These are phyloP conservation scores for Limosa lapponica DNA, from an alignment of 2,797 vertebrate species.

Conservation along the genomic window DNA sequence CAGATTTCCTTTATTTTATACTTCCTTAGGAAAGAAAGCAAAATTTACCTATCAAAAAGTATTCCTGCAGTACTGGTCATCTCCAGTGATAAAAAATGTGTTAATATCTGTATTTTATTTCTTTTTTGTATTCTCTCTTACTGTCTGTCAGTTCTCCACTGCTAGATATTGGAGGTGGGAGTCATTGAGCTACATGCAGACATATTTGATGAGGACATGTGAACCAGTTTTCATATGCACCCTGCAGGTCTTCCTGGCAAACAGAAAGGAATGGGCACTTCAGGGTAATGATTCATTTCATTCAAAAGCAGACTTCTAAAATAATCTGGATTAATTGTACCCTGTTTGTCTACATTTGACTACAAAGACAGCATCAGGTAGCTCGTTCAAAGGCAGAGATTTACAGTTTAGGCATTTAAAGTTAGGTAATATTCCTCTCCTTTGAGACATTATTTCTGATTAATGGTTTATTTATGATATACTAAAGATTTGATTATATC, in stretches of 20 bases:
- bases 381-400: not conserved
- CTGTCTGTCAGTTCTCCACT: not conserved
- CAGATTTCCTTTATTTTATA: not conserved
- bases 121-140: not conserved
- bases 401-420: not conserved
- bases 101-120: not conserved
- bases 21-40: not conserved
- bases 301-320: not conserved
- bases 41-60: not conserved
- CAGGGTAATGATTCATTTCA: accelerated
- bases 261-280: not conserved
- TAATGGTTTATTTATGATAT: not conserved
- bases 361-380: not conserved
- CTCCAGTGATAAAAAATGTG: not conserved
- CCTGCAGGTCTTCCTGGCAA: not conserved
- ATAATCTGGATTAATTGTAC: not conserved
- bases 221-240: not conserved
- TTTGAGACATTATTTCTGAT: not conserved
- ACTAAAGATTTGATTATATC: not conserved
- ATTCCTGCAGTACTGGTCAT: not conserved
- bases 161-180: not conserved
- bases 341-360: not conserved
- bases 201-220: accelerated
- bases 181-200: not conserved
- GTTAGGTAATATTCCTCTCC: not conserved